Evolutionary conservation across 2,113 vertebrate genomes (phyloP), one percentile per base, ranked within the genome.

Genomic region (Centrocercus urophasianus): DNA sequence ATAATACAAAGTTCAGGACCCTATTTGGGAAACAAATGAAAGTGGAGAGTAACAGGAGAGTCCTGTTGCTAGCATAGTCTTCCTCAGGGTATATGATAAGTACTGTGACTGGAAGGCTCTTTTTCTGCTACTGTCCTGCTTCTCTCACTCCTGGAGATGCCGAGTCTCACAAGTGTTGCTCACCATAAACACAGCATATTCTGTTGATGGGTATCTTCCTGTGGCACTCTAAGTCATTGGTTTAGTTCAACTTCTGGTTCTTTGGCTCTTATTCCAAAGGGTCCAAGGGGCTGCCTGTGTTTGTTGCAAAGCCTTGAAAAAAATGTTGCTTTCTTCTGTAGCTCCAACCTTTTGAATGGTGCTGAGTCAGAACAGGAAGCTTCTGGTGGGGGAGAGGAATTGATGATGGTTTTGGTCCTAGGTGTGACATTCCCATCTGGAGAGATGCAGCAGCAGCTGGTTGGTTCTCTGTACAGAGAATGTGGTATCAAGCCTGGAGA

Each of bases 371-470:
- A 88, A 56, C 32, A 60, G 61, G 28, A 64, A 47, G 6, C 42
- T 40, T 32, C 22, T 75, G 40, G 22, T 38, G 40, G 34, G 30
- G 61, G 32, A 56, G 8, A 40, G 18, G 21, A 88, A 84, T 52
- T 96, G 48, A 91, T 1, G 2, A n/a, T 32, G 57, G 8, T 86
- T 95, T 13, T 70, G 56, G 42, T 79, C 70, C 69, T 88, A 99
- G 99, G 99, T 61, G 98, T 99, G 65, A 99, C 99, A 2, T 99
- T 98, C 93, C 99, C 99, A 25, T 99, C 99, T 3, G 99, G 99
- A 64, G 98, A 98, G 24, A 98, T 98, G 95, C 99, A 99, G 93
- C 97, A 97, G 71, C 95, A 88, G 38, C 92, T 99, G 88, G 91
- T 99, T 38, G 90, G 95, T 11, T 98, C 98, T 15, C 96, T 99